phyloP scores from a whole-genome alignment of 1,140 invertebrate species.

The Ooceraea biroi region DNA sequence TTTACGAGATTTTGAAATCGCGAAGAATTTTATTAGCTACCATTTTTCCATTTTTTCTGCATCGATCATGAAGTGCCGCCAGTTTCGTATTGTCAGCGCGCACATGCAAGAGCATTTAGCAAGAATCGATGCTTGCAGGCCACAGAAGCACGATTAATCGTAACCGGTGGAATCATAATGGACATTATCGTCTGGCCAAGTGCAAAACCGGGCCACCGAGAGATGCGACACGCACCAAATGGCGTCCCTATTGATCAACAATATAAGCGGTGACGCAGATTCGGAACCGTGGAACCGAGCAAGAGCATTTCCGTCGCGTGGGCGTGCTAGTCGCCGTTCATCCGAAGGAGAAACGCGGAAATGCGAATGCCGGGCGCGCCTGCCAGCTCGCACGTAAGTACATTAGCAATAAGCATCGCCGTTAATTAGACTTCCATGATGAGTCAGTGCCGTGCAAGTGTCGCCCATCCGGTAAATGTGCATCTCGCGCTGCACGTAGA shows the following conservation, averaged over 20 bases:
- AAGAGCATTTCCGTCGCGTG: not conserved
- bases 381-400: slow-evolving; percentile 12
- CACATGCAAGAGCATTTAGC: not conserved
- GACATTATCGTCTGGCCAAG: not conserved
- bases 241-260: slow-evolving; percentile 21
- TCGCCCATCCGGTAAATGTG: not conserved
- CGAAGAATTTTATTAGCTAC: not conserved
- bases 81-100: not conserved
- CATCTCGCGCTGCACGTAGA: not conserved
- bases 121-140: not conserved
- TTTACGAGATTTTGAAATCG: not conserved
- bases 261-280: slow-evolving; percentile 50
- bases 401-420: slow-evolving; percentile 18
- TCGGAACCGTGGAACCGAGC: slow-evolving; percentile 1
- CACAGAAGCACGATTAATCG: not conserved
- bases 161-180: not conserved
- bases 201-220: not conserved
- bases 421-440: slow-evolving; percentile 48
- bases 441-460: not conserved
- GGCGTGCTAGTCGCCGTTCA: not conserved
- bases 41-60: not conserved
- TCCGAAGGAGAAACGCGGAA: slow-evolving; percentile 27
- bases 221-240: slow-evolving; percentile 43
- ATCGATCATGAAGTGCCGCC: too few species aligned
- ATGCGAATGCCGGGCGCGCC: slow-evolving; percentile 4